Percentiles rank a stretch among this genome's conserved stretches.
These are phyloP conservation scores for Epicauta chinensis DNA, from an alignment of 1,140 invertebrate genomes.

Conservation along the genomic window DNA sequence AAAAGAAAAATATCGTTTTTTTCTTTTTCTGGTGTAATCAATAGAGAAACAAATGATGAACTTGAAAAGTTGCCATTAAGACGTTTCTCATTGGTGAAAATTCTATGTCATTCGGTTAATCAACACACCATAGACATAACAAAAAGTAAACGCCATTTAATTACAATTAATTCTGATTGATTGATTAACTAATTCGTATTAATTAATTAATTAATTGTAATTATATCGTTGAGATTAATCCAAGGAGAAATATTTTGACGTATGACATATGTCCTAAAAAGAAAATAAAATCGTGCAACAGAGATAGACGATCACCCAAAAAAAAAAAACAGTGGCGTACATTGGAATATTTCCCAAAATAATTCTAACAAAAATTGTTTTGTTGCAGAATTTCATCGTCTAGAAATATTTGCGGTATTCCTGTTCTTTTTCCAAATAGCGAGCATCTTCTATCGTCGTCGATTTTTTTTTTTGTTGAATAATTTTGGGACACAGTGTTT, in stretches of 20 bases:
- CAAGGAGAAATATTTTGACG: background rate
- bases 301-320: background rate
- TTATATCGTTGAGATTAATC: background rate
- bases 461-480: constrained; percentile 3
- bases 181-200: no score
- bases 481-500: background rate
- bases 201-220: background rate
- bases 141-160: no score
- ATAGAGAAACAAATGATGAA: background rate
- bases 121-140: no score
- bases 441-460: background rate
- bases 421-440: constrained; percentile 1
- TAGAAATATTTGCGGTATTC: background rate
- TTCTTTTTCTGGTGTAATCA: background rate
- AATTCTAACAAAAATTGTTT: constrained; percentile 5
- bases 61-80: background rate
- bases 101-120: no score
- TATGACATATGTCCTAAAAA: background rate
- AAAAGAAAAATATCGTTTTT: no score
- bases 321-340: constrained; percentile 11
- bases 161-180: no score
- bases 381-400: constrained; percentile 6
- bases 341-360: background rate
- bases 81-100: background rate
- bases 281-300: background rate